Conservation (phyloP, 2,113 vertebrate genomes). For the Actenoides lindsayi region DNA sequence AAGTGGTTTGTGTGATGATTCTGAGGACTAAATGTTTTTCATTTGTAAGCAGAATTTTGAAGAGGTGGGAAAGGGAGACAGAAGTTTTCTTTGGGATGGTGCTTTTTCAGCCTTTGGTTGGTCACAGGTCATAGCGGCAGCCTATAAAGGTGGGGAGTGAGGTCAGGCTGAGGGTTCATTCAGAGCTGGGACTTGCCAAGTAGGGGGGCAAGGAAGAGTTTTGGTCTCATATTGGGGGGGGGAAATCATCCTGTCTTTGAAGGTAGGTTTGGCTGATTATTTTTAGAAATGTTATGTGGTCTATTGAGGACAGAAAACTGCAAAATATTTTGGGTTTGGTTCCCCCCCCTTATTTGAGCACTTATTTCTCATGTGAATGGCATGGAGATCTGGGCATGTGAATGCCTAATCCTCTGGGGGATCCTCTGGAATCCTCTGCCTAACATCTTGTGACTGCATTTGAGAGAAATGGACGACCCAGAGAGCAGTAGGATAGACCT, state of each 20-base stretch:
- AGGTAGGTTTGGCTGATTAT: not conserved
- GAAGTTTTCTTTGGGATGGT: not conserved
- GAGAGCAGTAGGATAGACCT: not conserved
- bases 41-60: not conserved
- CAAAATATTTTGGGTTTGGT: not conserved
- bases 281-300: not conserved
- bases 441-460: not conserved
- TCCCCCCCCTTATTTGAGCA: not conserved
- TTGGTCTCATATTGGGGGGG: not conserved
- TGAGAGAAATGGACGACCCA: not conserved
- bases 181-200: not conserved
- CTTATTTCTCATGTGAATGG: not conserved
- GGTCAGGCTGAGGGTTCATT: not conserved
- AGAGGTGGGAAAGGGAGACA: not conserved
- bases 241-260: not conserved
- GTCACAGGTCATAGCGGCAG: not conserved
- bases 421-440: not conserved
- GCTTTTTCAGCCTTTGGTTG: not conserved
- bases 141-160: not conserved
- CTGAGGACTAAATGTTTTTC: not conserved
- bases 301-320: not conserved
- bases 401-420: not conserved
- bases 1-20: not conserved
- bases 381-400: not conserved
- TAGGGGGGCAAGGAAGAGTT: not conserved